Base-by-base conservation (phyloP, 2,113 vertebrate genomes). In the Dipodomys ordii region DNA sequence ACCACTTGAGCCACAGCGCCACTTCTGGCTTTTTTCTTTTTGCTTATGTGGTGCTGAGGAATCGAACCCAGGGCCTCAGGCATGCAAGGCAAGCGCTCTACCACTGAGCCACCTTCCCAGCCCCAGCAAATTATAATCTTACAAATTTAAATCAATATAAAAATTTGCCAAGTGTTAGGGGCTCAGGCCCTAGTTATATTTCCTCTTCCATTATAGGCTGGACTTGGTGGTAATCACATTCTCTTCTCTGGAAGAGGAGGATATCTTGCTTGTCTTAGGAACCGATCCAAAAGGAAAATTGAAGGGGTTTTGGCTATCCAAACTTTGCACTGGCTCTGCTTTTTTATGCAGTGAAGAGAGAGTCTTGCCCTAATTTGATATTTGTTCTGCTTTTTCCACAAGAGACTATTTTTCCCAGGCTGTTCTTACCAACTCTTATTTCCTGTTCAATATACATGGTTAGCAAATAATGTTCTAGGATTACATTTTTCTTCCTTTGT, bases 311-410 rank as follows among this genome's bases (percentile, higher is more conserved):
- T 18, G 91, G 71, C 88, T 93, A 16, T 72, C 91, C n/a, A 32
- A 46, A 49, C 62, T 73, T 23, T 39, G 57, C 35, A 78, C 44
- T 65, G 91, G 91, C 87, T 78, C 32, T 91, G 15, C 76, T 91
- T 69, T 95, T 93, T 88, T 81, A 72, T 57, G 19, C 30, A 67
- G 30, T 39, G 27, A 74, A 86, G 49, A 82, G 71, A 77, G 82
- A 90, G 5, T 60, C 39, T 96, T 80, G 79, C 60, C 83, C 87
- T 92, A 69, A 46, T 95, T 92, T 86, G 83, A 44, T 92, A 18
- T 76, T 72, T 46, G 67, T 62, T 32, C 46, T 83, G 32, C 25
- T 64, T 91, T 95, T 77, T 73, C 49, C 2, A 2, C 28, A 25
- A 78, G 78, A 73, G 13, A 57, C 15, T 57, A 57, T 57, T 57